These are phyloP conservation scores for Lipophrys pholis DNA, from an alignment of 2,113 vertebrate species.

Conservation along the genomic window DNA sequence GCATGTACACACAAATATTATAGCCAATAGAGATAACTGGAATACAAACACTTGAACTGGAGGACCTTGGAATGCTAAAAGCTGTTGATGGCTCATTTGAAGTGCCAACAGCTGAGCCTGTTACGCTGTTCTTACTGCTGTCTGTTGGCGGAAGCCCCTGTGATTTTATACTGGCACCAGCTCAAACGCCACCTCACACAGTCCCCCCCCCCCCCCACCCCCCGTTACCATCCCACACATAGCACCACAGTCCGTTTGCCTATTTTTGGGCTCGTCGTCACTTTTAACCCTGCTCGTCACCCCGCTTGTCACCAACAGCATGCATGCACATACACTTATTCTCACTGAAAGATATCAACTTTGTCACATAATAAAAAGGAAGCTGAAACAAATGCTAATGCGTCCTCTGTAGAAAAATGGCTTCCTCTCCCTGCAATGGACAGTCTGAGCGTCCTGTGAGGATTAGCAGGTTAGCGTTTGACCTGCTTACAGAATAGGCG, in stretches of 20 bases:
- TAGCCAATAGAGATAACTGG: constrained; percentile 56
- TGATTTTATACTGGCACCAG: constrained; percentile 78
- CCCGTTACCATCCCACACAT: constrained; percentile 55
- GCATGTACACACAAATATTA: constrained; percentile 46
- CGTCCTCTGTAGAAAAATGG: constrained; percentile 30
- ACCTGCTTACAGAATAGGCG: constrained; percentile 65
- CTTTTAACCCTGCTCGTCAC: too few species aligned
- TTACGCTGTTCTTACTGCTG: constrained; percentile 57
- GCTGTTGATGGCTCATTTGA: constrained; percentile 81
- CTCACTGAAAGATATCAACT: constrained; percentile 29
- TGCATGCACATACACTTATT: constrained; percentile 13
- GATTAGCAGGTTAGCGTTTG: constrained; percentile 77
- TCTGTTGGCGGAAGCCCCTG: constrained; percentile 68
- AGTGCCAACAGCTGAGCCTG: constrained; percentile 80
- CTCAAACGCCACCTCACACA: constrained; percentile 64
- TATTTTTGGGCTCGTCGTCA: constrained; percentile 64
- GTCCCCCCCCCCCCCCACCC: constrained; percentile 43
- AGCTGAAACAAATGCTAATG: constrained; percentile 14
- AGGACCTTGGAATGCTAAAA: constrained; percentile 68
- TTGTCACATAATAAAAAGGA: constrained; percentile 23
- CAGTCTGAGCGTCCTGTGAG: constrained; percentile 43
- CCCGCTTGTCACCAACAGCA: constrained; percentile 41
- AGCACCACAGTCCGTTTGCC: constrained; percentile 48
- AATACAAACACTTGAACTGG: constrained; percentile 57
- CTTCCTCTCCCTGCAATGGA: constrained; percentile 25